Conservation (phyloP, 1,140 invertebrate genomes). For the Polypedilum vanderplanki region DNA sequence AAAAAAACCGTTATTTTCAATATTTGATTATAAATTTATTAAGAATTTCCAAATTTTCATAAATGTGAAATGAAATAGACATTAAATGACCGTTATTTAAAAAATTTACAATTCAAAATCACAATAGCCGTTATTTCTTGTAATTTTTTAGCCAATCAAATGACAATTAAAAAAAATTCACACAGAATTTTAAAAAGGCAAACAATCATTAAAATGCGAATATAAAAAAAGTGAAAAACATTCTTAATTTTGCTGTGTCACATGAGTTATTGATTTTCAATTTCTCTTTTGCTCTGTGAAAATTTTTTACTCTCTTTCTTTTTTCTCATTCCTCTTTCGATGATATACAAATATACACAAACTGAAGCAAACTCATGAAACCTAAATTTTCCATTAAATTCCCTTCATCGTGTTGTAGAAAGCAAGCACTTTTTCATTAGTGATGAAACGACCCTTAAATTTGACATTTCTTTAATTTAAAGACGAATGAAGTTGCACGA, state of each 20-base stretch:
- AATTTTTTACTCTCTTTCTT: background rate
- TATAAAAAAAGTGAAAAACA: background rate
- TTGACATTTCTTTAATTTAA: conserved; percentile 28
- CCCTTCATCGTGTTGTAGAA: background rate
- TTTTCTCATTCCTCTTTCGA: background rate
- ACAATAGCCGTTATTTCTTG: no score
- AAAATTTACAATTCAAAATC: no score
- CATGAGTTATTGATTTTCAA: conserved; percentile 19
- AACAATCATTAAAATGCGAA: background rate
- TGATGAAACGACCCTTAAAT: conserved; percentile 21
- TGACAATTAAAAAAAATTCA: no score
- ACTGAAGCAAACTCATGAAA: no score
- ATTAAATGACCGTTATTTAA: no score
- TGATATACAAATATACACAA: background rate
- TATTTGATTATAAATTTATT: no score
- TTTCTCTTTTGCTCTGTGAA: conserved; percentile 16
- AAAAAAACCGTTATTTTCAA: no score
- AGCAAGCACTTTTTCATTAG: conserved; percentile 21
- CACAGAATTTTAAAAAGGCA: background rate
- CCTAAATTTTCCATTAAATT: no score
- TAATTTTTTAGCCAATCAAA: no score
- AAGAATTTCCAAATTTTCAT: no score
- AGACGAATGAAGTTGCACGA: conserved; percentile 21
- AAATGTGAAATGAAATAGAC: no score
- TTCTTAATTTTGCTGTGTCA: conserved; percentile 18